Base-by-base conservation (phyloP, 2,113 vertebrate species). In the Lepus europaeus region DNA sequence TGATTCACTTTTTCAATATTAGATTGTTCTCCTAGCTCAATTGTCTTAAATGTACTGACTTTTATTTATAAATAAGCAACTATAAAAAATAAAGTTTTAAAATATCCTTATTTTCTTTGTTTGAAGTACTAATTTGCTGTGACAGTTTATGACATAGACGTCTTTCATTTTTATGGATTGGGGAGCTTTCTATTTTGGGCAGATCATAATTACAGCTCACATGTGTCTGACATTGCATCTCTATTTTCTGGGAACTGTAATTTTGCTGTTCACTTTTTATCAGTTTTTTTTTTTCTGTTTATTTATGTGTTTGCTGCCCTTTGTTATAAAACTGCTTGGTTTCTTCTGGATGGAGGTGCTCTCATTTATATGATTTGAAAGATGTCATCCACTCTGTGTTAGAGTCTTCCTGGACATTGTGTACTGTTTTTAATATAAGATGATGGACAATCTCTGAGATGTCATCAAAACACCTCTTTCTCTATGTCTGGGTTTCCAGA, bases 101-200 rank as follows among this genome's bases (percentile, higher is more conserved):
- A 91, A 93, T 70, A 91, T 27, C 9, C 5, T 87, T 93, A 63
- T 49, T 16, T 51, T 92, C 17, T 49, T 64, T 78, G 87, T 82
- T 87, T 2, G 4, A 73, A 89, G 64, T 79, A 6, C 9, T 95
- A 45, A 83, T 73, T 81, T 92, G 19, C 8, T 94, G 33, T 96
- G 79, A 87, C 31, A 96, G 89, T 29, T 25, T 93, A 33, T 97
- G 80, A 77, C 64, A 90, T 93, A 81, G 49, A 68, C 73, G 7
- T 73, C 36, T 85, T 73, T 93, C 80, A 81, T 79, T 86, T 96
- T 91, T 61, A 16, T 81, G 77, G 74, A 82, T 90, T 70, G 19
- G 9, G 6, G 27, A 73, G 89, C 69, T 84, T 96, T 88, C 59
- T 76, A 22, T 94, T 97, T 86, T 80, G 64, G 25, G 70, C 25